phyloP scores from a whole-genome alignment of 2,113 vertebrate genomes.

The Odobenus rosmarus region DNA sequence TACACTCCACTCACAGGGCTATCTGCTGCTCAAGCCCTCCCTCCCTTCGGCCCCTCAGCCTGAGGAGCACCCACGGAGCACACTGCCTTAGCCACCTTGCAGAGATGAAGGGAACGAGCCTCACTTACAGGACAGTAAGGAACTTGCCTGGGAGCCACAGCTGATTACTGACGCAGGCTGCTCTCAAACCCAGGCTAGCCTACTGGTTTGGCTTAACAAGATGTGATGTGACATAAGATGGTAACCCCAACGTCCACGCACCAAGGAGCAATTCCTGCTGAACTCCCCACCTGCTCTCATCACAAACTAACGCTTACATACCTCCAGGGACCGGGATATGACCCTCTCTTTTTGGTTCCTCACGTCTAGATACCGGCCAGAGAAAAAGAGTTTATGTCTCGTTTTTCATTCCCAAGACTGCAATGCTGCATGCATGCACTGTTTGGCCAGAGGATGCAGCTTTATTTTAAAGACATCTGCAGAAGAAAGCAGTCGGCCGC shows the following conservation, averaged over 20 bases:
- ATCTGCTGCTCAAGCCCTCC: neutral
- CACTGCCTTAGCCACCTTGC: neutral
- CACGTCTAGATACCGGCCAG: neutral
- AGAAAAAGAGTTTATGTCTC: neutral
- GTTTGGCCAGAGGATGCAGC: neutral
- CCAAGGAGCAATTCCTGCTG: neutral
- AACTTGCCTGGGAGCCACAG: neutral
- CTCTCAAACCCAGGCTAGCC: neutral
- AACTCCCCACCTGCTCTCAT: neutral
- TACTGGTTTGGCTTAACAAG: neutral
- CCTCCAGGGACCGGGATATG: neutral
- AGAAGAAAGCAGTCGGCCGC: neutral
- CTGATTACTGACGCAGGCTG: neutral
- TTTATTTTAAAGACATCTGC: neutral
- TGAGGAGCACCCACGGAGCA: accelerated
- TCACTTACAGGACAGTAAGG: neutral
- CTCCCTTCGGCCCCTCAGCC: neutral
- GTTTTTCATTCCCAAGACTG: neutral
- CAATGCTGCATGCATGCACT: neutral
- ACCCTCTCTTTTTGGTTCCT: neutral
- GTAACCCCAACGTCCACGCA: neutral
- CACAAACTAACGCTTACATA: neutral
- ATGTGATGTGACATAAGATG: neutral
- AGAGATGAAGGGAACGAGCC: neutral
- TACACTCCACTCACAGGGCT: neutral